These are phyloP conservation scores for Sipha maydis DNA, from an alignment of 2,888 invertebrate species.

Conservation along the genomic window DNA sequence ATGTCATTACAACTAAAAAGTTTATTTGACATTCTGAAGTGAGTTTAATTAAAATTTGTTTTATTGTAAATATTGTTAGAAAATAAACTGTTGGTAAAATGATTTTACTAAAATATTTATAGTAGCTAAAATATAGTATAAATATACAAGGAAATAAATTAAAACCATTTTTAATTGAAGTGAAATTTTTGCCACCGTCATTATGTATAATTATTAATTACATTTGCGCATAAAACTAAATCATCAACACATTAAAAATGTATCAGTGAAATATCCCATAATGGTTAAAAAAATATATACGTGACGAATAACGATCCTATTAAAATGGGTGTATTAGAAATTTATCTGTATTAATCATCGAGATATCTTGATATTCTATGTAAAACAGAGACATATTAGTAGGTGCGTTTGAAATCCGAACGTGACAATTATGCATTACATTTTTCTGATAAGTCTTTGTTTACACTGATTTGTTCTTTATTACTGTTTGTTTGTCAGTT, in stretches of 20 bases:
- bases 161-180: slow-evolving; percentile 2
- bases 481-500: neutral
- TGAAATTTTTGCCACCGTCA: neutral
- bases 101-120: neutral
- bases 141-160: neutral
- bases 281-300: too few species aligned
- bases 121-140: neutral
- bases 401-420: neutral
- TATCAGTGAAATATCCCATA: too few species aligned
- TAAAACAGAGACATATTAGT: neutral
- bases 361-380: neutral
- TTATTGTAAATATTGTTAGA: neutral
- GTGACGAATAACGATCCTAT: too few species aligned
- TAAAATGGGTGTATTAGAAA: neutral
- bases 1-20: neutral
- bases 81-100: neutral
- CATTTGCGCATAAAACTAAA: too few species aligned
- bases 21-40: slow-evolving; percentile 9
- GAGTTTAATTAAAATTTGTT: slow-evolving; percentile 4
- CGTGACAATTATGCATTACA: neutral
- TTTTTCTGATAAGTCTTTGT: neutral
- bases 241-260: too few species aligned
- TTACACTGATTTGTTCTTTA: neutral
- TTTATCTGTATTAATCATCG: neutral
- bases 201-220: neutral